Conservation (phyloP, 1,140 invertebrate species). For the Charaxes varanes region DNA sequence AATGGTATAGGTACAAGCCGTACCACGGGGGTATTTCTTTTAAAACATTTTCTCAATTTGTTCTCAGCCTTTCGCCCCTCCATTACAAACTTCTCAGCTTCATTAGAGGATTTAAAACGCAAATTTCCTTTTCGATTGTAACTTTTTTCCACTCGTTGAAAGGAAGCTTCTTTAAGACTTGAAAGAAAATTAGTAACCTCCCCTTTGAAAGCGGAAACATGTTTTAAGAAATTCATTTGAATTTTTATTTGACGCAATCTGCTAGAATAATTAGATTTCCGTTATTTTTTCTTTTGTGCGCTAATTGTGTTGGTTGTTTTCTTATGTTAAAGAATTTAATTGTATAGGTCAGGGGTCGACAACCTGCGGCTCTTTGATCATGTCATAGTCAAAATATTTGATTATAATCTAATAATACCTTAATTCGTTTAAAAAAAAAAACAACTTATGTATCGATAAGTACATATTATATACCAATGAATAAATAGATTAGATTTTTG, state of each 20-base stretch:
- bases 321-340: too few relatives aligned
- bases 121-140: conserved; percentile 74
- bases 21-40: conserved; percentile 10
- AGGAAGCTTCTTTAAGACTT: conserved; percentile 68
- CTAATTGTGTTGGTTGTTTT: conserved; percentile 30
- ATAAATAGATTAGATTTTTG: too few relatives aligned
- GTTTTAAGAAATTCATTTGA: conserved; percentile 63
- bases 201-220: conserved; percentile 62
- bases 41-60: conserved; percentile 52
- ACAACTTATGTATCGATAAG: too few relatives aligned
- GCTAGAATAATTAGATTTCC: conserved; percentile 26
- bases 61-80: conserved; percentile 68
- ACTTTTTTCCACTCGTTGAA: conserved; percentile 72
- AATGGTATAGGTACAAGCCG: conserved; percentile 3
- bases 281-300: conserved; percentile 10
- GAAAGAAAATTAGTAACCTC: conserved; percentile 71
- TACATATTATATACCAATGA: too few relatives aligned
- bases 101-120: conserved; percentile 74
- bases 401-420: too few relatives aligned
- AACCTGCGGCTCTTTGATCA: too few relatives aligned
- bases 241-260: conserved; percentile 51
- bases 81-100: conserved; percentile 72
- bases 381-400: too few relatives aligned
- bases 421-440: too few relatives aligned
- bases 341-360: too few relatives aligned